These are phyloP conservation scores for Endotricha flammealis DNA, from an alignment of 2,888 invertebrate species.

Conservation along the genomic window DNA sequence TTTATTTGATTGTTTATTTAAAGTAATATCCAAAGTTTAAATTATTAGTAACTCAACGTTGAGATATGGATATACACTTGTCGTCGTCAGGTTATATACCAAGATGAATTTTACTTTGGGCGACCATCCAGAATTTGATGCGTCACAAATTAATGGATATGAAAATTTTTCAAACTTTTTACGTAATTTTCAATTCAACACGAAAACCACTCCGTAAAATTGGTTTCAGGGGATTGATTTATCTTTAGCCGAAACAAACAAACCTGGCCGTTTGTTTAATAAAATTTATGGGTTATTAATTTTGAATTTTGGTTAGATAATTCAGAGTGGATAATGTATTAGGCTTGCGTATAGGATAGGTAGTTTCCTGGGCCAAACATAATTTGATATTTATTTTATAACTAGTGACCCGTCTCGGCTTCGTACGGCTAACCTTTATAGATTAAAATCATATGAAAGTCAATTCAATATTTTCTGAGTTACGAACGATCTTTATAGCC, in stretches of 20 bases:
- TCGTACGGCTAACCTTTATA: too few species aligned
- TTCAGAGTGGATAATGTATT: too few species aligned
- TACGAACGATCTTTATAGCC: too few species aligned
- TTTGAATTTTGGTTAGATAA: neutral
- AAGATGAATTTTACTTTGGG: slow-evolving; percentile 47
- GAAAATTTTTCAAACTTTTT: slow-evolving; percentile 26
- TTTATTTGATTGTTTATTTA: too few species aligned
- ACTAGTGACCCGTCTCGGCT: too few species aligned
- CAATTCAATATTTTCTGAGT: too few species aligned
- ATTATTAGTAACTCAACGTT: slow-evolving; percentile 4
- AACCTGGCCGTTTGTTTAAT: neutral
- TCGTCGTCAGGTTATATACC: slow-evolving; percentile 42
- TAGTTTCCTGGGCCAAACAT: too few species aligned
- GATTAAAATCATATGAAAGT: too few species aligned
- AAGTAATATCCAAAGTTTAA: slow-evolving; percentile 11
- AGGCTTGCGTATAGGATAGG: too few species aligned
- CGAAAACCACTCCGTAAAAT: slow-evolving; percentile 19
- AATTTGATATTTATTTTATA: too few species aligned
- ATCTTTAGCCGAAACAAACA: slow-evolving; percentile 10
- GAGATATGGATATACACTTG: slow-evolving; percentile 34
- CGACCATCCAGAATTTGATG: slow-evolving; percentile 33
- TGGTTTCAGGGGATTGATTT: slow-evolving; percentile 19
- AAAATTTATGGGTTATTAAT: neutral
- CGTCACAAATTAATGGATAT: slow-evolving; percentile 24
- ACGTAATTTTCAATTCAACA: slow-evolving; percentile 21